These are phyloP conservation scores for Platycnemis pennipes DNA, from an alignment of 2,888 invertebrate genomes.

Conservation along the genomic window DNA sequence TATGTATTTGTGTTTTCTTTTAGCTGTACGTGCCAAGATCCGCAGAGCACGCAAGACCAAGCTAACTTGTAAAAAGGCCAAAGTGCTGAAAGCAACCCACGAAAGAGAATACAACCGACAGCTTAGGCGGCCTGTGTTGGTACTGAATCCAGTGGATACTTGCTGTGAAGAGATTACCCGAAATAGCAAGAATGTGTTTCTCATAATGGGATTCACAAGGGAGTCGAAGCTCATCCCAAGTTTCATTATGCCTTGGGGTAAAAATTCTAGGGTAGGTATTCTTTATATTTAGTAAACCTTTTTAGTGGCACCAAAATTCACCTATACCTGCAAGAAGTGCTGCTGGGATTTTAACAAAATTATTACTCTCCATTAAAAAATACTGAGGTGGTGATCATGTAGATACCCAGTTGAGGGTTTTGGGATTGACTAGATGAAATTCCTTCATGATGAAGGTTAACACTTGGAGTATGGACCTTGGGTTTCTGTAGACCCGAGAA, in stretches of 20 bases:
- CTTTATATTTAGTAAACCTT: no score
- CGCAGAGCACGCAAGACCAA: conserved; percentile 75
- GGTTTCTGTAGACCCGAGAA: no score
- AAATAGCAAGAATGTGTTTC: conserved; percentile 75
- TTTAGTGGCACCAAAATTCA: no score
- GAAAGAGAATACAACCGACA: conserved; percentile 75
- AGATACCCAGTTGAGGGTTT: no score
- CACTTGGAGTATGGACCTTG: no score
- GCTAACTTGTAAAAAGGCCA: conserved; percentile 77
- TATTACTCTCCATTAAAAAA: no score
- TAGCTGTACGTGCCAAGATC: conserved; percentile 77
- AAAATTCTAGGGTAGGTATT: conserved; percentile 75
- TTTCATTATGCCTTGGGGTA: conserved; percentile 79
- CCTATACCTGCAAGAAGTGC: no score
- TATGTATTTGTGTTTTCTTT: conserved; percentile 67
- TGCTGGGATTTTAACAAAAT: no score
- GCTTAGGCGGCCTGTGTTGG: conserved; percentile 76
- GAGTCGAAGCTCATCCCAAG: conserved; percentile 76
- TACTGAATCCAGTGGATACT: conserved; percentile 76
- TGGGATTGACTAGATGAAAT: no score
- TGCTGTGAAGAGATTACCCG: conserved; percentile 77
- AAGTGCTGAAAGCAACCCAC: conserved; percentile 76
- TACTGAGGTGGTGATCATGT: no score
- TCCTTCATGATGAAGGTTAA: no score
- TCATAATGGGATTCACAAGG: conserved; percentile 77